These are phyloP conservation scores for Glareola pratincola DNA, from an alignment of 2,113 vertebrate species.

Conservation along the genomic window DNA sequence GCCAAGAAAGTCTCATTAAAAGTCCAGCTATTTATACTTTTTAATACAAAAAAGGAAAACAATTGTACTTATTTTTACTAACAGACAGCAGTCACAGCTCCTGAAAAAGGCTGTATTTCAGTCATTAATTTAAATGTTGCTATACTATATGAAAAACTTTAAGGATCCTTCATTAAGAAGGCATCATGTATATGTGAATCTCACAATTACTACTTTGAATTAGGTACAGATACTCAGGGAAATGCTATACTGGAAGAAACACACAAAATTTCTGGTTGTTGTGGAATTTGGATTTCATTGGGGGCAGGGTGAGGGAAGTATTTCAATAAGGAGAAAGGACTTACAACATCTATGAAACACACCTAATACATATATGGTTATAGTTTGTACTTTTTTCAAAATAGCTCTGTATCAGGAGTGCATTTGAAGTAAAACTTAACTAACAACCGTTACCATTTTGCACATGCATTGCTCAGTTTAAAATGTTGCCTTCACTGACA, in stretches of 20 bases:
- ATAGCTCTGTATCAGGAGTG: neutral
- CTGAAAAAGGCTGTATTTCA: neutral
- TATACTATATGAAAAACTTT: neutral
- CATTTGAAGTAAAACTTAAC: neutral
- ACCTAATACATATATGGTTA: neutral
- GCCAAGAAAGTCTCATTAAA: neutral
- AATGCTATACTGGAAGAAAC: neutral
- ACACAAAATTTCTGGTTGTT: neutral
- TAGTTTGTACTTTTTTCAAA: neutral
- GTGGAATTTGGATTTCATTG: neutral
- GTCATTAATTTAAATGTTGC: neutral
- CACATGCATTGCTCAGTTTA: neutral
- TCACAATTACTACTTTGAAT: neutral
- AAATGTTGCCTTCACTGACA: neutral
- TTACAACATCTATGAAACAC: neutral
- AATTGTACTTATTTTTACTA: neutral
- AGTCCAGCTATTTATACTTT: neutral
- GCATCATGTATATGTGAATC: neutral
- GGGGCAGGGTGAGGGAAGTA: neutral
- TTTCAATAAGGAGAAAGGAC: neutral
- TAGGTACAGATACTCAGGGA: neutral
- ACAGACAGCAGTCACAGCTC: neutral
- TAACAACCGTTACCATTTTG: neutral
- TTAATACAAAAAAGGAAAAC: neutral
- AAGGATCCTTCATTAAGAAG: neutral